Evolutionary conservation across 2,888 invertebrate genomes (phyloP).

Genomic region (Coelopa pilipes): DNA sequence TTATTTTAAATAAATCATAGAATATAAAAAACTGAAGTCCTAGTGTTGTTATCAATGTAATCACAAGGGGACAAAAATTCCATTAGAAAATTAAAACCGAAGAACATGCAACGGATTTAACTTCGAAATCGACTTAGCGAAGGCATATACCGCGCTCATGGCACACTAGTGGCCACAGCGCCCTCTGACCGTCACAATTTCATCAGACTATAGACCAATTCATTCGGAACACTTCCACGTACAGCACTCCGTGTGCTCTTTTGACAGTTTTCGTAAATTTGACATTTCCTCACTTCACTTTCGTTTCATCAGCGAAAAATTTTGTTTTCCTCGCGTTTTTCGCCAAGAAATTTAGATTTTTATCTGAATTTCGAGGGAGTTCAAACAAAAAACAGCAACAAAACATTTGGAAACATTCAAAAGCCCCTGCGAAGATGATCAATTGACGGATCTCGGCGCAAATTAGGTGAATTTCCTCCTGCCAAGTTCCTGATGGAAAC

Average conservation of each 20-base stretch:
- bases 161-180: no score
- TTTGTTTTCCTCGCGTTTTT: constrained; percentile 31
- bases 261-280: constrained; percentile 31
- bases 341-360: constrained; percentile 13
- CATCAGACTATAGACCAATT: no score
- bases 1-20: no score
- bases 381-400: neutral
- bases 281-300: constrained; percentile 34
- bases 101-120: no score
- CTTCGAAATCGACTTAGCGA: no score
- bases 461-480: constrained; percentile 6
- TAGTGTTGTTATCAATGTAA: neutral
- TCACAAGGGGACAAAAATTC: neutral
- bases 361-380: neutral
- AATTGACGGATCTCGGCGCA: neutral
- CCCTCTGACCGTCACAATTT: no score
- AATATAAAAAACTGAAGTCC: no score
- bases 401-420: constrained; percentile 7
- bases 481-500: constrained; percentile 32
- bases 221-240: constrained; percentile 21
- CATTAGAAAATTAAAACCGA: no score
- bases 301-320: constrained; percentile 34
- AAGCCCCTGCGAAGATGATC: constrained; percentile 30
- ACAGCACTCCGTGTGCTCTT: constrained; percentile 5
- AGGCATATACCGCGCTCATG: no score